These are phyloP conservation scores for Thymelicus acteon DNA, from an alignment of 2,888 invertebrate species.

Conservation along the genomic window DNA sequence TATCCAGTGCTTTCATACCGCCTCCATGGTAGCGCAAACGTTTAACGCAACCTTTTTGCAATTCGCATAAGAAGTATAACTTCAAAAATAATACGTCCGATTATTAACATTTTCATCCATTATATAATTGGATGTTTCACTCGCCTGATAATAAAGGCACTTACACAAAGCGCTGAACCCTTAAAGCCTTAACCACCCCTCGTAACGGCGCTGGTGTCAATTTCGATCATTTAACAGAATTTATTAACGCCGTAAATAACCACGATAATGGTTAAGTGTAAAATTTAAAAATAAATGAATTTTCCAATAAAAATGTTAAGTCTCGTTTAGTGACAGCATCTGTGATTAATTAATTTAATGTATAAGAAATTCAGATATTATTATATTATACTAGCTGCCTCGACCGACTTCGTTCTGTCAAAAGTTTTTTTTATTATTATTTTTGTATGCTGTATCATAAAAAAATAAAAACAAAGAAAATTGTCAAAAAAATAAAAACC, in stretches of 20 bases:
- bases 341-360: slow-evolving; percentile 4
- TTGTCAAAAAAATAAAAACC: no score
- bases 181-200: slow-evolving; percentile 17
- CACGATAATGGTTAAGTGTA: slow-evolving; percentile 52
- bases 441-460: no score
- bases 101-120: background rate
- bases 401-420: no score
- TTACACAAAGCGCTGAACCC: slow-evolving; percentile 11
- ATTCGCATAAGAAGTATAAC: no score
- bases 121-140: background rate
- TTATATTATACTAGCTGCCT: no score
- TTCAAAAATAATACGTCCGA: no score
- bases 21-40: no score
- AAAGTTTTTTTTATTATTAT: no score
- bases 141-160: slow-evolving; percentile 16
- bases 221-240: slow-evolving; percentile 52
- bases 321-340: slow-evolving; percentile 31
- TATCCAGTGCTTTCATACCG: no score
- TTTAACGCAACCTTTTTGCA: no score
- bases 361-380: no score
- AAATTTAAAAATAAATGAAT: slow-evolving; percentile 53
- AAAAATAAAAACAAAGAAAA: no score
- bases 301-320: slow-evolving; percentile 39
- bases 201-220: slow-evolving; percentile 36
- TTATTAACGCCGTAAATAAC: slow-evolving; percentile 57